Conservation (phyloP, 2,113 vertebrate species). For the Eptesicus fuscus region DNA sequence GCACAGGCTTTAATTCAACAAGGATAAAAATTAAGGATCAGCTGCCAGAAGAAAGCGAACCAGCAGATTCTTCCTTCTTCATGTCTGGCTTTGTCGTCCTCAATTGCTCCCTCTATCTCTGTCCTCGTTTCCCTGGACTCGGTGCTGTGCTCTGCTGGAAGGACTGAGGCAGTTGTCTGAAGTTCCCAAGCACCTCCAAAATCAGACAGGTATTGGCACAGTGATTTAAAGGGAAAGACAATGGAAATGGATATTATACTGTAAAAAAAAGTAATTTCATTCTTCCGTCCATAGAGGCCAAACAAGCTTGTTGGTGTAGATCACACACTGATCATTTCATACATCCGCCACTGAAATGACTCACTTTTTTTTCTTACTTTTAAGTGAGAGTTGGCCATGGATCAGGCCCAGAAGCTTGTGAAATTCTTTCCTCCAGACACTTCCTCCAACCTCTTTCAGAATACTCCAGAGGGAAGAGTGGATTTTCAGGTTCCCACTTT, state of each 20-base stretch:
- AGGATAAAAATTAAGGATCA: neutral
- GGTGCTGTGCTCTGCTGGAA: too few relatives aligned
- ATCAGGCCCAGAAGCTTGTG: neutral
- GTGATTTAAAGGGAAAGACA: neutral
- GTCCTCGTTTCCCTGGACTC: neutral
- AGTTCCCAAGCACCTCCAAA: neutral
- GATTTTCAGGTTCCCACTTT: neutral
- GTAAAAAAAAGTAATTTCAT: neutral
- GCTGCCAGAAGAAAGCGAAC: neutral
- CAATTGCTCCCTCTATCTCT: neutral
- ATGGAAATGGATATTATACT: neutral
- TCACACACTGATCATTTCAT: neutral
- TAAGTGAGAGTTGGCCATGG: neutral
- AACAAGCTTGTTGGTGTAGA: too few relatives aligned
- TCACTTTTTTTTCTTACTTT: neutral
- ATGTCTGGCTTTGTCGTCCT: fast-evolving
- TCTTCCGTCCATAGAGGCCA: neutral
- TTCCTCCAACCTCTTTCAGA: neutral
- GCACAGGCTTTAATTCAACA: neutral
- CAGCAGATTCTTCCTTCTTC: neutral
- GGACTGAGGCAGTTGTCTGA: neutral
- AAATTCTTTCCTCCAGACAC: neutral
- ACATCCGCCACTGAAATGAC: neutral
- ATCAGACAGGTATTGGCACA: neutral
- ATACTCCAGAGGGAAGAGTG: neutral